phyloP scores from a whole-genome alignment of 2,888 invertebrate species.

The Microdon myrmicae region DNA sequence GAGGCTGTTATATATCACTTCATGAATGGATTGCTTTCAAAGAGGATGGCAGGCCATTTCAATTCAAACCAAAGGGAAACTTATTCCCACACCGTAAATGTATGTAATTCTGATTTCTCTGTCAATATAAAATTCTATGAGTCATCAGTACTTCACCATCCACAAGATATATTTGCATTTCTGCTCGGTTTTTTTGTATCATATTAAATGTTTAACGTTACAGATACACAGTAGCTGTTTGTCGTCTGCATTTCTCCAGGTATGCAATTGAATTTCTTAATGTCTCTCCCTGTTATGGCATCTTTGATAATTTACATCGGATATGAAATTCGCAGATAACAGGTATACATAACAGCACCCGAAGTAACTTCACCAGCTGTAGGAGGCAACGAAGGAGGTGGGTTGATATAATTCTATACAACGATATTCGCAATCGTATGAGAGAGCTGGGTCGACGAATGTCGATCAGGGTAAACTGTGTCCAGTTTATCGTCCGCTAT shows the following conservation, averaged over 20 bases:
- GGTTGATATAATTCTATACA: neutral
- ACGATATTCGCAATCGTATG: conserved; percentile 9
- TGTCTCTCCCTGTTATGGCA: conserved; percentile 13
- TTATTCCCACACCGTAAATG: too few relatives aligned
- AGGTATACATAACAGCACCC: conserved; percentile 21
- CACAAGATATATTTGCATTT: too few relatives aligned
- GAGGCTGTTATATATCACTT: too few relatives aligned
- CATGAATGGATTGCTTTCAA: too few relatives aligned
- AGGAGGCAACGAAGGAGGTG: too few relatives aligned
- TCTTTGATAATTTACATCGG: conserved; percentile 27
- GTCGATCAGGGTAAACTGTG: conserved; percentile 11
- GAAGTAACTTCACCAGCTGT: too few relatives aligned
- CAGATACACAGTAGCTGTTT: too few relatives aligned
- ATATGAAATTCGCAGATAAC: conserved; percentile 34
- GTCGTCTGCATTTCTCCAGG: conserved; percentile 24
- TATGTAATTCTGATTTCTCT: too few relatives aligned
- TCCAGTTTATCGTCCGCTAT: neutral
- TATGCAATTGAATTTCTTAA: conserved; percentile 19
- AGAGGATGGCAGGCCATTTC: too few relatives aligned
- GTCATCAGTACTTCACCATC: too few relatives aligned
- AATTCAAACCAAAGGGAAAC: neutral
- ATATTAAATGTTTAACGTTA: neutral
- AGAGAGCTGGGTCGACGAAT: conserved; percentile 12
- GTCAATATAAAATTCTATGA: neutral
- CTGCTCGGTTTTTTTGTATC: neutral